Base-by-base conservation (phyloP, 2,888 invertebrate species). In the Lepetodrilus schrolli region DNA sequence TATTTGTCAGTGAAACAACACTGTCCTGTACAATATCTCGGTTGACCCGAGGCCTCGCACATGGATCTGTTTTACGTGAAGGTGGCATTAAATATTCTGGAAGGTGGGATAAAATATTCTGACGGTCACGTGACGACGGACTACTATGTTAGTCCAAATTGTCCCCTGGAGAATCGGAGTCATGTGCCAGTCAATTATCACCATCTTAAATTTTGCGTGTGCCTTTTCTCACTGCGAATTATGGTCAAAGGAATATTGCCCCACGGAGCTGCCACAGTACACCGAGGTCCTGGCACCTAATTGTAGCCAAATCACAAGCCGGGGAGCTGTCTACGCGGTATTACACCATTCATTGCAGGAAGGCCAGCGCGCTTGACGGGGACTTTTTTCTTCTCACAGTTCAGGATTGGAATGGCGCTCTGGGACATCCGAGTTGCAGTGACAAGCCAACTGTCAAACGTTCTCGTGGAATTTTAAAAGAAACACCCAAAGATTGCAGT, bases 161-260 rank as follows among this genome's bases (percentile, higher is more conserved):
- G 58, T 58, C 58, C 58, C 58, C 58, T 4, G 4, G 58, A 34
- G 58, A 58, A 13, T 34, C 30, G 17, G 34, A 23, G 58, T 58
- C 58, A 23, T 58, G 58, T 30, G 58, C 58, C n/a, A 58, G 58
- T 58, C 58, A 58, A 58, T 58, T 58, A 58, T 17, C 58, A 58
- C 58, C 30, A 58, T 58, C 58, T 58, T 58, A 58, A 58, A 58
- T 58, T 58, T 30, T 30, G 58, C 58, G 58, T 58, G 58, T 58
- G 26, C 30, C 58, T 58, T 58, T 58, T 58, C 58, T 30, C 58
- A 58, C 58, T 58, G n/a, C 26, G 58, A 58, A 58, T 58, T 58
- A 58, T 58, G 58, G 34, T 17, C 30, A 58, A 34, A 34, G 34
- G 58, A 58, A 58, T 20, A 20, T 30, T 58, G 58, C 58, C 58